These are phyloP conservation scores for Sphaerodactylus townsendi DNA, from an alignment of 2,113 vertebrate genomes.

Conservation along the genomic window DNA sequence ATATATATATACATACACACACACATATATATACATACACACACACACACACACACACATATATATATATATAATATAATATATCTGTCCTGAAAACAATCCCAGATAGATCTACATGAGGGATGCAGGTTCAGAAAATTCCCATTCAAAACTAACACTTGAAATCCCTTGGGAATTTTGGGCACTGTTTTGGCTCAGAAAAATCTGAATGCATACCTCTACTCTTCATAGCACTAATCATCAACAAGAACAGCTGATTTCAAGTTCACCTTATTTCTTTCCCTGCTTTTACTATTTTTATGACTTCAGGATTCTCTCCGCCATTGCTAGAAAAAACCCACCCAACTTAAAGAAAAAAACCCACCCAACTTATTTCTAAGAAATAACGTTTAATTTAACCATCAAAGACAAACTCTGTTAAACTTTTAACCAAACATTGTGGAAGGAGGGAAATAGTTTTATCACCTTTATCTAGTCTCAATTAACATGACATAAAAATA, in stretches of 20 bases:
- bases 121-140: too few species aligned
- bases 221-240: background rate
- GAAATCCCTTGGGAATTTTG: too few species aligned
- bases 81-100: background rate
- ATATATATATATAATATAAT: too few species aligned
- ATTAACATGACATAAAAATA: background rate
- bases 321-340: background rate
- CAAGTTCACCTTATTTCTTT: conserved; percentile 23
- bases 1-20: too few species aligned
- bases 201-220: too few species aligned
- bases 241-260: background rate
- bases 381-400: background rate
- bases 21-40: too few species aligned
- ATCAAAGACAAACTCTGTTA: background rate
- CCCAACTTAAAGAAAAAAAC: background rate
- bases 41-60: too few species aligned
- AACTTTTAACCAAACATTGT: conserved; percentile 7
- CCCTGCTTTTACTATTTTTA: conserved; percentile 31
- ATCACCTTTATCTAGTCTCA: conserved; percentile 11
- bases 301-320: conserved; percentile 13
- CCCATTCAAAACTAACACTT: too few species aligned
- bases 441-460: background rate
- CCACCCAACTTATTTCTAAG: background rate
- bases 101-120: background rate
- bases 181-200: too few species aligned